phyloP scores from a whole-genome alignment of 2,888 invertebrate genomes.

The Notocelia uddmanniana region DNA sequence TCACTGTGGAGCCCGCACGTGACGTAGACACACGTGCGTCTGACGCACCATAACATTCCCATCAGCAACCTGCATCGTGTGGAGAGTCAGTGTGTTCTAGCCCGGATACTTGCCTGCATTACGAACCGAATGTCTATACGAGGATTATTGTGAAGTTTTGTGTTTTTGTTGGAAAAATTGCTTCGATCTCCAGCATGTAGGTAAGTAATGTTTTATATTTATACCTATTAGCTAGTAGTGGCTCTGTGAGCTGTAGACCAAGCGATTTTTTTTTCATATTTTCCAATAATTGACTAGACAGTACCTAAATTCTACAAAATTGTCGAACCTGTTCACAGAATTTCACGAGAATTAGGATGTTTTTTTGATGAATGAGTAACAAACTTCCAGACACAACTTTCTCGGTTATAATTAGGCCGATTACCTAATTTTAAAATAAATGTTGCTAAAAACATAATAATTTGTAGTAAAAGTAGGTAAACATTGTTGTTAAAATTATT shows the following conservation, averaged over 20 bases:
- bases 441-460: not conserved
- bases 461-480: not conserved
- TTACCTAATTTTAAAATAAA: not conserved
- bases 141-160: constrained; percentile 11
- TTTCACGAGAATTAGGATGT: too few relatives aligned
- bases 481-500: not conserved
- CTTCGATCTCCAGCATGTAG: not conserved
- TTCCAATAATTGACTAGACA: too few relatives aligned
- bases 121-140: not conserved
- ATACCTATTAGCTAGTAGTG: too few relatives aligned
- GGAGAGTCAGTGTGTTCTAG: constrained; percentile 26
- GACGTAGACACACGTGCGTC: constrained; percentile 71
- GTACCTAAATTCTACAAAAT: too few relatives aligned
- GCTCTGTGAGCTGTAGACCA: too few relatives aligned
- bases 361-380: too few relatives aligned
- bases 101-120: not conserved
- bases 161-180: not conserved
- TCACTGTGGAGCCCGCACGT: constrained; percentile 79
- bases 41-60: constrained; percentile 65
- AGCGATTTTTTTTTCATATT: too few relatives aligned
- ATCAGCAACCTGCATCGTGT: constrained; percentile 32
- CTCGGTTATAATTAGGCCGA: not conserved
- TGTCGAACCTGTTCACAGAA: too few relatives aligned
- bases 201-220: not conserved
- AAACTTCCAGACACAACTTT: not conserved